These are phyloP conservation scores for Bungarus multicinctus DNA, from an alignment of 2,113 vertebrate species.

Conservation along the genomic window DNA sequence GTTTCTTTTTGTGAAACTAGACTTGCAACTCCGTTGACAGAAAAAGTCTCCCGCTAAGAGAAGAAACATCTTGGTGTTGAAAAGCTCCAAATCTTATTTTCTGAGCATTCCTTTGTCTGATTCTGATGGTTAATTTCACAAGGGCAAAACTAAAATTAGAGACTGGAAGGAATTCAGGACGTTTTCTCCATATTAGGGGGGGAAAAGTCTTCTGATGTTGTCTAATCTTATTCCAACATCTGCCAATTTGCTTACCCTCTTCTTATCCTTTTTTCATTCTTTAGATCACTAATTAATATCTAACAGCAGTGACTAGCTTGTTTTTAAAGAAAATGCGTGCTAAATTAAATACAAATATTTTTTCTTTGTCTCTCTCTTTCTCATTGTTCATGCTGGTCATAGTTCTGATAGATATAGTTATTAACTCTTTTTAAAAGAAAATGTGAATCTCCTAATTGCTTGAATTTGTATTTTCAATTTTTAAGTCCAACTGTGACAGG, in stretches of 20 bases:
- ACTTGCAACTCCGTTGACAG: not conserved
- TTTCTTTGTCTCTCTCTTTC: conserved; percentile 28
- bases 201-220: conserved; percentile 34
- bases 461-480: conserved; percentile 41
- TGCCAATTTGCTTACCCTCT: conserved; percentile 50
- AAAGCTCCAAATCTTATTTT: not conserved
- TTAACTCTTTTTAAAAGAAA: conserved; percentile 37
- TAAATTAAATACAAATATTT: conserved; percentile 46
- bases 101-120: not conserved
- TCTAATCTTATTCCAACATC: conserved; percentile 65
- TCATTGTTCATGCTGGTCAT: conserved; percentile 61
- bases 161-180: conserved; percentile 31
- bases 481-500: conserved; percentile 48
- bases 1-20: not conserved
- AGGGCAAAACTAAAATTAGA: conserved; percentile 12
- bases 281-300: conserved; percentile 60
- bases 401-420: conserved; percentile 51
- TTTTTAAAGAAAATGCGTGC: conserved; percentile 42
- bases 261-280: conserved; percentile 33
- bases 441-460: conserved; percentile 35
- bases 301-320: conserved; percentile 33
- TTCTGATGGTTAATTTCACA: not conserved
- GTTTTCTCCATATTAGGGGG: not conserved
- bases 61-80: not conserved
- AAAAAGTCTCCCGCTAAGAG: not conserved